Percentiles rank a stretch among this genome's conserved stretches.
phyloP scores from a whole-genome alignment of 2,113 vertebrate genomes.

The Amphiprion ocellaris region DNA sequence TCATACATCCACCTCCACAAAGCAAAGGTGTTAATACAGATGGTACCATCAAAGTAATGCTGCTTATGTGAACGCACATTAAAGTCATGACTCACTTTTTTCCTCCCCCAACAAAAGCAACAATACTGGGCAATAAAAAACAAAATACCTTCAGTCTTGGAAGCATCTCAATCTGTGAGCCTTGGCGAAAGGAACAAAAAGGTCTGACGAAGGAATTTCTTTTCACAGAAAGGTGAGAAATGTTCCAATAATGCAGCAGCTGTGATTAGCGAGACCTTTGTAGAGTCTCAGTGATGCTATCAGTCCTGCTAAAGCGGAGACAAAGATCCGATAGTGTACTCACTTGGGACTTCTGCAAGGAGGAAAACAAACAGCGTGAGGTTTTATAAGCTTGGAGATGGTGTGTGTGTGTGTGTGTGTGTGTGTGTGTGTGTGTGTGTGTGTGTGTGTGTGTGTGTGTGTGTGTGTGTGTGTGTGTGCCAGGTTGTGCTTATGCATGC shows the following conservation, averaged over 20 bases:
- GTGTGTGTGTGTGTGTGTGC: neutral
- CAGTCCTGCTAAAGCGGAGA: conserved; percentile 42
- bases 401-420: neutral
- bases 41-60: neutral
- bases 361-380: conserved; percentile 19
- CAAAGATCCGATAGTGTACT: conserved; percentile 42
- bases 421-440: too few relatives aligned
- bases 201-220: conserved; percentile 51
- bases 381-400: conserved; percentile 14
- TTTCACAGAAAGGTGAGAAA: conserved; percentile 59
- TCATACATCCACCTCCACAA: too few relatives aligned
- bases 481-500: neutral
- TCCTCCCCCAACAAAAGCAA: neutral
- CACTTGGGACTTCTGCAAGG: conserved; percentile 15
- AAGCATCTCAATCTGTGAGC: conserved; percentile 17
- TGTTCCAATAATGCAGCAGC: conserved; percentile 57
- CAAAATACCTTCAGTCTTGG: neutral
- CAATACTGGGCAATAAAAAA: neutral
- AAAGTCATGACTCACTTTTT: neutral
- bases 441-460: too few relatives aligned
- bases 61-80: neutral
- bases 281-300: conserved; percentile 49
- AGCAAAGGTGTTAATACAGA: too few relatives aligned
- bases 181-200: conserved; percentile 14
- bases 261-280: conserved; percentile 59